Conservation (phyloP, 2,797 vertebrate species). For the Scarus forsteni region DNA sequence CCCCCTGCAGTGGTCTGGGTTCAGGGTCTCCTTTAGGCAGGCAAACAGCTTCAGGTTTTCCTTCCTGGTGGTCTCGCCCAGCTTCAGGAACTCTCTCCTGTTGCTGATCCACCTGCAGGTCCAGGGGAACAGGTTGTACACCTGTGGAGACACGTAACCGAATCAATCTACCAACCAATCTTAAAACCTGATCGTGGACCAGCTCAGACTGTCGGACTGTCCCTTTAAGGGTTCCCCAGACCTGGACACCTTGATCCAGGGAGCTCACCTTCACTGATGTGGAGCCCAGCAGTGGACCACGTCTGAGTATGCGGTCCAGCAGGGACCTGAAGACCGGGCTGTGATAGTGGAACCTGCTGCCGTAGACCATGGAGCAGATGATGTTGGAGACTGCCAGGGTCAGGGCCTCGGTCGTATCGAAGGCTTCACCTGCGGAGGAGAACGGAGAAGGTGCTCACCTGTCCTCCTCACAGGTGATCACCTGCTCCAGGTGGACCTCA, state of each 20-base stretch:
- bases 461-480: too few species aligned
- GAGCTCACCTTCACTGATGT: conserved; percentile 34
- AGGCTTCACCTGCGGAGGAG: conserved; percentile 34
- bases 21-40: conserved; percentile 49
- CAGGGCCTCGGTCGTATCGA: conserved; percentile 13
- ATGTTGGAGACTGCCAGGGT: neutral
- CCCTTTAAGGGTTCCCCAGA: too few species aligned
- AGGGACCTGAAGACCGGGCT: conserved; percentile 37
- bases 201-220: too few species aligned
- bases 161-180: too few species aligned
- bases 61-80: neutral
- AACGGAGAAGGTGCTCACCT: neutral
- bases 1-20: conserved; percentile 51
- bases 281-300: neutral
- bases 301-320: conserved; percentile 8
- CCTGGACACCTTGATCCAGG: too few species aligned
- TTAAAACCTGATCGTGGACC: too few species aligned
- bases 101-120: conserved; percentile 1
- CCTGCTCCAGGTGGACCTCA: too few species aligned
- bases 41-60: conserved; percentile 19
- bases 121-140: conserved; percentile 49
- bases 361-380: neutral
- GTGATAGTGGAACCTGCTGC: conserved; percentile 2
- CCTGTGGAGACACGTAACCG: neutral
- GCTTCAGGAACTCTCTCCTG: rapidly evolving